These are phyloP conservation scores for Nyctibius bracteatus DNA, from an alignment of 2,113 vertebrate species.

Conservation along the genomic window DNA sequence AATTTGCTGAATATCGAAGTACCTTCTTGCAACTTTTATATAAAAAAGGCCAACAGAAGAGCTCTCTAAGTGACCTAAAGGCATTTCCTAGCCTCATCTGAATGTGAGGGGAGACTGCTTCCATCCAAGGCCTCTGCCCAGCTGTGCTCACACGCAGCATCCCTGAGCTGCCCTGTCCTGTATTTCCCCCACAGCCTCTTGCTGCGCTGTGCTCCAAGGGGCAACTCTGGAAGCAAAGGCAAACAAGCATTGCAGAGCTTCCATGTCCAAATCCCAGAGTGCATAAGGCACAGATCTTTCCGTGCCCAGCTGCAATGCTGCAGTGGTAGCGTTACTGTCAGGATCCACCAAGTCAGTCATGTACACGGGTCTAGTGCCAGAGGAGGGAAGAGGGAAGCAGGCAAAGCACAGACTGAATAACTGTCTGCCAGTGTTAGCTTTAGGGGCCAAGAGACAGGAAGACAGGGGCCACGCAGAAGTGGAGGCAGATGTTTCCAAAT, in stretches of 20 bases:
- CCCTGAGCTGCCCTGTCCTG: background rate
- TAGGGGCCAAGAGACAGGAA: background rate
- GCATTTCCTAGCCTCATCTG: background rate
- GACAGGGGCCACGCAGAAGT: background rate
- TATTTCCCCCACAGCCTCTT: rapidly evolving
- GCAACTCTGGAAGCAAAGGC: background rate
- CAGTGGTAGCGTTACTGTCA: background rate
- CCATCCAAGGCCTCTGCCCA: background rate
- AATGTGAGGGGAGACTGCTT: background rate
- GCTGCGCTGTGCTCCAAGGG: background rate
- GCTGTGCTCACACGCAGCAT: rapidly evolving
- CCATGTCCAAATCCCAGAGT: background rate
- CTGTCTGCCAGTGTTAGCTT: background rate
- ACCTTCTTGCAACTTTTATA: background rate
- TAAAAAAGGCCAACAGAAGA: background rate
- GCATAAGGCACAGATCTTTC: background rate
- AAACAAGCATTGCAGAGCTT: background rate
- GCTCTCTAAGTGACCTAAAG: background rate
- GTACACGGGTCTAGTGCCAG: background rate
- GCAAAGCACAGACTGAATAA: background rate
- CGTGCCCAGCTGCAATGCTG: background rate
- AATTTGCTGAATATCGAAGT: background rate
- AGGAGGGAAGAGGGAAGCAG: background rate
- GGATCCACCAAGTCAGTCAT: background rate
- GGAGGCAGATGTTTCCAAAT: background rate